Evolutionary conservation across 2,888 invertebrate species (phyloP), one percentile per base, ranked within the genome.

Genomic region (Antheraea yamamai): DNA sequence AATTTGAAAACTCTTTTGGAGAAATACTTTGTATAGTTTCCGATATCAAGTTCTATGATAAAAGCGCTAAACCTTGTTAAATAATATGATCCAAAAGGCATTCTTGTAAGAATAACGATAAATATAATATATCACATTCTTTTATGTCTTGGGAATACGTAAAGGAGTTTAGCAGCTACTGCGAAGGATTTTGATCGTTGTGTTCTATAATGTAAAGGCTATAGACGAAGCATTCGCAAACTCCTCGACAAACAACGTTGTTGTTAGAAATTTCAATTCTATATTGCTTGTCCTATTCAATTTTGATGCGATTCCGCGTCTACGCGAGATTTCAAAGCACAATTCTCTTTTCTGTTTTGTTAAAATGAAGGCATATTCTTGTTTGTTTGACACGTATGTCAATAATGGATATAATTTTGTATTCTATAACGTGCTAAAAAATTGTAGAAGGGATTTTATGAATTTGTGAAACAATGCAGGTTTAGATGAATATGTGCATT

Each of bases 201-300:
- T 70, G 70, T 70, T n/a, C 39, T 30, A 20, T 39, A 39, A 39
- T 39, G 23, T 70, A 70, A 39, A 39, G 20, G 70, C 39, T 70
- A 39, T 20, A n/a, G 35, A 35, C 3, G 14, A 12, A 70, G n/a
- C 70, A 70, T 70, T 12, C 20, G 39, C 39, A 39, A 39, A 70
- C 55, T 2, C 61, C 58, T 55, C 51, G 39, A 70, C 68, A 70
- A 70, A 70, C 39, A 39, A 70, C 39, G 39, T 68, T 39, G 68
- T 70, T 39, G 64, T 30, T 39, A 61, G 61, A 73, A 73, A 61
- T 61, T 73, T 23, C 58, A 73, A 30, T 73, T 30, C 61, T 61
- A n/a, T 73, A 73, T 73, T 58, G 73, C 61, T 73, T 61, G 73
- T 70, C 39, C 10, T 73, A 61, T 73, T 73, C 73, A 55, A 73